phyloP scores from a whole-genome alignment of 2,888 invertebrate genomes.

The Nipponacmea schrenckii region DNA sequence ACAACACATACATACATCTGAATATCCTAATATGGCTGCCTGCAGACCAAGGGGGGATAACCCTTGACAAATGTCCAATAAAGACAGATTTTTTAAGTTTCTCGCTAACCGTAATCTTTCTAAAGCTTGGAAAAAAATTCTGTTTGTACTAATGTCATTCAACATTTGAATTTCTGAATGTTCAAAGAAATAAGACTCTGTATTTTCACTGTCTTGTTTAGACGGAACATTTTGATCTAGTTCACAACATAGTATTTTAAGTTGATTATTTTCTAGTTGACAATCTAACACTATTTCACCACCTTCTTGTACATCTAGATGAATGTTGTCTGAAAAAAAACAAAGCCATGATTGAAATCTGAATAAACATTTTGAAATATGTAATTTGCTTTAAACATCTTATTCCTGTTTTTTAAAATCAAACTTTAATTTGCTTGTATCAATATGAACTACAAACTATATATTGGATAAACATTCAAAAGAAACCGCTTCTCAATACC shows the following conservation, averaged over 20 bases:
- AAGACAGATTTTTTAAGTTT: constrained; percentile 21
- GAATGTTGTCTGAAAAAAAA: neutral
- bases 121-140: constrained; percentile 39
- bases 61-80: constrained; percentile 46
- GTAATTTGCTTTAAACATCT: neutral
- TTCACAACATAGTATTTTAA: constrained; percentile 6
- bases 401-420: too few species aligned
- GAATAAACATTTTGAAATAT: neutral
- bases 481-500: too few species aligned
- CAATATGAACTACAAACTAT: too few species aligned
- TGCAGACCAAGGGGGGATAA: constrained; percentile 53
- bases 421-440: too few species aligned
- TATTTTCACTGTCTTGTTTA: neutral
- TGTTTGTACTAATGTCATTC: constrained; percentile 51
- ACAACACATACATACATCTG: constrained; percentile 38
- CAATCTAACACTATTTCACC: neutral
- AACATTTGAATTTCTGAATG: constrained; percentile 36
- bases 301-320: neutral
- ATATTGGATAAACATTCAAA: too few species aligned
- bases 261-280: neutral
- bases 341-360: too few species aligned
- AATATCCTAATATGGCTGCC: constrained; percentile 42
- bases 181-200: constrained; percentile 14
- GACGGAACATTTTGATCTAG: neutral
- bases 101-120: constrained; percentile 27